Conservation (phyloP, 2,113 vertebrate genomes). For the Ovibos moschatus region DNA sequence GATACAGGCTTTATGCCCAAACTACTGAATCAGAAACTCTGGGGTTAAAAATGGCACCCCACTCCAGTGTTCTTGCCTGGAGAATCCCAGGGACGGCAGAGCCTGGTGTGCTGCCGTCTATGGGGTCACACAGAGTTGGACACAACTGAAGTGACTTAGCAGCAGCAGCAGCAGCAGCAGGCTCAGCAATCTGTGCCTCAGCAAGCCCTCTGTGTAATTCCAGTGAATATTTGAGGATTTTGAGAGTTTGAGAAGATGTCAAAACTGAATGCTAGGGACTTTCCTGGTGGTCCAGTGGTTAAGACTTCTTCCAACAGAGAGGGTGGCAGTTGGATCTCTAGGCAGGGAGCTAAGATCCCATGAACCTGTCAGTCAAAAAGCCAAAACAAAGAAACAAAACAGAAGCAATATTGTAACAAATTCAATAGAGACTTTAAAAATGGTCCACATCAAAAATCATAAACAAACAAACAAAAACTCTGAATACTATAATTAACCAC, state of each 20-base stretch:
- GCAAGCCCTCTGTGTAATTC: neutral
- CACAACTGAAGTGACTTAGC: too few relatives aligned
- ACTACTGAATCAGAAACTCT: neutral
- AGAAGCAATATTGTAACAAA: neutral
- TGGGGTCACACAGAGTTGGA: too few relatives aligned
- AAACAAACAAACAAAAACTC: neutral
- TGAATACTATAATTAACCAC: neutral
- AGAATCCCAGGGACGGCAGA: too few relatives aligned
- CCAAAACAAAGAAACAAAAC: neutral
- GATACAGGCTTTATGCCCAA: neutral
- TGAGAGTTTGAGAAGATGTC: neutral
- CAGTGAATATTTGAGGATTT: neutral
- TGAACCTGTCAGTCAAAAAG: neutral
- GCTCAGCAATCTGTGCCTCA: neutral
- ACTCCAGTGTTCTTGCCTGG: too few relatives aligned
- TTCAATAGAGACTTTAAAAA: neutral
- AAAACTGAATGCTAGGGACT: neutral
- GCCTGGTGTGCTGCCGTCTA: too few relatives aligned
- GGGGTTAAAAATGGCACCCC: too few relatives aligned
- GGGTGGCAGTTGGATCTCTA: accelerated
- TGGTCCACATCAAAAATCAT: neutral
- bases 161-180: neutral
- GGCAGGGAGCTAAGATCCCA: neutral
- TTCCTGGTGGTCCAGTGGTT: neutral
- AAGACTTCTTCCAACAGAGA: neutral